phyloP scores from a whole-genome alignment of 2,888 invertebrate species.

The Glyphotaelius pellucidus region DNA sequence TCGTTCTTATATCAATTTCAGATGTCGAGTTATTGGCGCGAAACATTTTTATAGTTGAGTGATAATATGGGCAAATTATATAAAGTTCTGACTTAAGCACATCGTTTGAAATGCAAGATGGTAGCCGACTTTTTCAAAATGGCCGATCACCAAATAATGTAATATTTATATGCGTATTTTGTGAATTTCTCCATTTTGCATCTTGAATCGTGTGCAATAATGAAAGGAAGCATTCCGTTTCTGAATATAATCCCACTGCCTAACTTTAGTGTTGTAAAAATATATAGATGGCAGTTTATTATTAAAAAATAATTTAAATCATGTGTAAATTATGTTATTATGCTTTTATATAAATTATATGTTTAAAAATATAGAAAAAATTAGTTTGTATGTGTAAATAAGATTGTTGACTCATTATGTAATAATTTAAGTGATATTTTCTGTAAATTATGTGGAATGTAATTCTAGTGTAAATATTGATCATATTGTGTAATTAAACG shows the following conservation, averaged over 20 bases:
- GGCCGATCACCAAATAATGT: neutral
- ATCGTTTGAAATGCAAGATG: constrained; percentile 10
- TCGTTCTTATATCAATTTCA: neutral
- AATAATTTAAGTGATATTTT: constrained; percentile 2
- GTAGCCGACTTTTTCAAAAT: neutral
- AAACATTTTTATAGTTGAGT: neutral
- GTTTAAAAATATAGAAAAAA: constrained; percentile 6
- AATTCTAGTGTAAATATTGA: constrained; percentile 24
- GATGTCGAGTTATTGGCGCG: neutral
- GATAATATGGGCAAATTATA: neutral
- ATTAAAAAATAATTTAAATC: neutral
- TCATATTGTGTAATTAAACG: neutral
- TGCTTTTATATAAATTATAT: constrained; percentile 22
- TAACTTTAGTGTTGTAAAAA: constrained; percentile 17
- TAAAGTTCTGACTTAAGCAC: neutral
- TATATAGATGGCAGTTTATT: constrained; percentile 23
- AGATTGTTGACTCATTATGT: constrained; percentile 24
- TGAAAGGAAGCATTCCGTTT: neutral
- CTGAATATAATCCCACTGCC: neutral
- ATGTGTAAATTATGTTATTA: constrained; percentile 5
- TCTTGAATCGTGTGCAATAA: constrained; percentile 12
- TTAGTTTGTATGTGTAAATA: neutral
- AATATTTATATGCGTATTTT: neutral
- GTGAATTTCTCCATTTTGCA: neutral
- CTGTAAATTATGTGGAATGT: neutral